Conservation (phyloP, 1,140 invertebrate species). For the Neodiprion pinetum region DNA sequence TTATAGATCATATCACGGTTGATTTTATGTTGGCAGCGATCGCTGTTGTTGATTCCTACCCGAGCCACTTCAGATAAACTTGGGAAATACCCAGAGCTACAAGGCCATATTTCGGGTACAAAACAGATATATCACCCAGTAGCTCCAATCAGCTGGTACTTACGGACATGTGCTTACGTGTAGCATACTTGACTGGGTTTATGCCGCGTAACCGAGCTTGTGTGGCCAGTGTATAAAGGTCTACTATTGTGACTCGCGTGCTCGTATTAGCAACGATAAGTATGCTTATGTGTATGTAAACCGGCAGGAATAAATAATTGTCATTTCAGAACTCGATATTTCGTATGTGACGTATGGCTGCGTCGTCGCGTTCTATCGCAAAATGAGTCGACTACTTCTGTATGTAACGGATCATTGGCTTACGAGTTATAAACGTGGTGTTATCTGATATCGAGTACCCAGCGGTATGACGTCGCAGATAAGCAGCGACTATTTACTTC, state of each 20-base stretch:
- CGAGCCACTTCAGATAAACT: background rate
- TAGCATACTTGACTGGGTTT: too few species aligned
- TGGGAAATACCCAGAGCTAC: background rate
- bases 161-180: too few species aligned
- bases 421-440: background rate
- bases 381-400: background rate
- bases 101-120: background rate
- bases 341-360: background rate
- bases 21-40: background rate
- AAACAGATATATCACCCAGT: background rate
- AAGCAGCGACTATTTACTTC: slow-evolving; percentile 3
- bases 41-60: background rate
- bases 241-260: too few species aligned
- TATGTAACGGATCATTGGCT: background rate
- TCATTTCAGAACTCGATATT: too few species aligned
- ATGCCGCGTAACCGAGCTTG: too few species aligned
- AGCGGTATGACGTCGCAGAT: background rate
- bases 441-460: background rate
- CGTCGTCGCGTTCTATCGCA: background rate
- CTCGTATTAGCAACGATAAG: too few species aligned
- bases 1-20: background rate
- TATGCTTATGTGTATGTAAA: too few species aligned
- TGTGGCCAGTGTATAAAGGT: too few species aligned
- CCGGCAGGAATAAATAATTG: too few species aligned
- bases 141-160: background rate